Percentiles rank a stretch among this genome's conserved stretches.
phyloP scores from a whole-genome alignment of 2,888 invertebrate species.

The Melanotus villosus region DNA sequence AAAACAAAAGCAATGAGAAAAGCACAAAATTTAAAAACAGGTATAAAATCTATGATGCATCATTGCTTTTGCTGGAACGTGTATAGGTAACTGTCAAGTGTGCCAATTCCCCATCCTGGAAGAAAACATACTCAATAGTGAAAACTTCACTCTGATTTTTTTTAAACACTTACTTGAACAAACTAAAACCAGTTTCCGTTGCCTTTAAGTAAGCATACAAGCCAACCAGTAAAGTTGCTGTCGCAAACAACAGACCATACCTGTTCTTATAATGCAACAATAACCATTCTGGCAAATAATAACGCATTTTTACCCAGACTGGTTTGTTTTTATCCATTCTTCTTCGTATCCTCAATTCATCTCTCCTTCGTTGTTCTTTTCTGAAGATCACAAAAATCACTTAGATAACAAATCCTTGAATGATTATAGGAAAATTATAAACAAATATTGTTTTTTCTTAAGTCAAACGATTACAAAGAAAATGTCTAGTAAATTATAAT shows the following conservation, averaged over 20 bases:
- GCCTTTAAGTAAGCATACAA: slow-evolving; percentile 74
- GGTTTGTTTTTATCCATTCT: slow-evolving; percentile 65
- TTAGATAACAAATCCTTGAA: neutral
- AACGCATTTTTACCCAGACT: slow-evolving; percentile 63
- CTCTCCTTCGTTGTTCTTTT: slow-evolving; percentile 72
- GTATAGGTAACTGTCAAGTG: slow-evolving; percentile 57
- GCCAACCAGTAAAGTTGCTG: slow-evolving; percentile 73
- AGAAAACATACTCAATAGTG: slow-evolving; percentile 49
- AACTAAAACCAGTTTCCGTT: slow-evolving; percentile 58
- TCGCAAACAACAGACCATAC: slow-evolving; percentile 70
- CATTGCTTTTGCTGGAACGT: slow-evolving; percentile 51
- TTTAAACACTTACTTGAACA: slow-evolving; percentile 61
- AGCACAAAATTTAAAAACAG: slow-evolving; percentile 50
- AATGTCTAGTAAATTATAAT: too few relatives aligned
- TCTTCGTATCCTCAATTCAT: slow-evolving; percentile 72
- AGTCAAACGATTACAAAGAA: too few relatives aligned
- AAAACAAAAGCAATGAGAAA: slow-evolving; percentile 8
- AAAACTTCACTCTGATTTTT: too few relatives aligned
- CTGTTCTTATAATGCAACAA: slow-evolving; percentile 65
- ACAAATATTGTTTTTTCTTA: too few relatives aligned
- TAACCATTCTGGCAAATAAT: slow-evolving; percentile 65
- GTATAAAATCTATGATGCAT: slow-evolving; percentile 58
- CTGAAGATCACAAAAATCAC: slow-evolving; percentile 64
- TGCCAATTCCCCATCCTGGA: slow-evolving; percentile 55
- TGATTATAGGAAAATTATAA: neutral